phyloP scores from a whole-genome alignment of 2,797 vertebrate species.

The Sparus aurata region DNA sequence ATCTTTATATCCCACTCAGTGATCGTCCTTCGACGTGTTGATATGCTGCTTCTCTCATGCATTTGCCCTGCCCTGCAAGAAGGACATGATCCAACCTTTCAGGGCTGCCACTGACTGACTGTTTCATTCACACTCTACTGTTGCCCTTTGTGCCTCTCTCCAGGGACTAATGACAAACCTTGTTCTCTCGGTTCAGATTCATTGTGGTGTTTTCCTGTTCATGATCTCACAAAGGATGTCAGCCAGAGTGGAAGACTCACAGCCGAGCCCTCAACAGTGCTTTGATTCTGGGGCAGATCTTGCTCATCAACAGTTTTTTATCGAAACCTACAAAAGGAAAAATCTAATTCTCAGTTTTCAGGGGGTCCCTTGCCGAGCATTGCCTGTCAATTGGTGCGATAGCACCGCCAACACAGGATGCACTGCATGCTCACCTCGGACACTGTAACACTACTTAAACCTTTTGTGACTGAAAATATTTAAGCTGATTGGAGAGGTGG shows the following conservation, averaged over 20 bases:
- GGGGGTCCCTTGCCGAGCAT: slow-evolving; percentile 33
- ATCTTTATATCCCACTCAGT: slow-evolving; percentile 36
- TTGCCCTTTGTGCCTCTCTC: slow-evolving; percentile 8
- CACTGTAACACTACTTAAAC: slow-evolving; percentile 18
- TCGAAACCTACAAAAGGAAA: slow-evolving; percentile 47
- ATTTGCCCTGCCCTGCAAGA: slow-evolving; percentile 34
- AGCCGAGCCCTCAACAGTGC: slow-evolving; percentile 30
- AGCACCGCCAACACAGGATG: slow-evolving; percentile 21
- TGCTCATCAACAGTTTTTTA: slow-evolving; percentile 48
- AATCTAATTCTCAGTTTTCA: slow-evolving; percentile 55
- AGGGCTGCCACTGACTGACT: neutral
- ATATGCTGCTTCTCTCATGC: slow-evolving; percentile 21
- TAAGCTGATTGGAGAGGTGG: neutral
- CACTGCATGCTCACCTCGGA: slow-evolving; percentile 12
- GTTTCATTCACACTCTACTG: slow-evolving; percentile 5
- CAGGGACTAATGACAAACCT: slow-evolving; percentile 34
- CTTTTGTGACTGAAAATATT: slow-evolving; percentile 25
- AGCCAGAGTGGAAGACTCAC: slow-evolving; percentile 35
- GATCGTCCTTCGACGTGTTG: slow-evolving; percentile 31
- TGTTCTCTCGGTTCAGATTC: slow-evolving; percentile 37
- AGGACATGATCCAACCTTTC: slow-evolving; percentile 18
- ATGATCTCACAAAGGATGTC: slow-evolving; percentile 27
- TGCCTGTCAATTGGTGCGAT: slow-evolving; percentile 38
- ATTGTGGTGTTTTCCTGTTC: neutral
- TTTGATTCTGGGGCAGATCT: slow-evolving; percentile 64